Evolutionary conservation across 2,797 vertebrate species (phyloP).

Genomic region (Garrulus glandarius): DNA sequence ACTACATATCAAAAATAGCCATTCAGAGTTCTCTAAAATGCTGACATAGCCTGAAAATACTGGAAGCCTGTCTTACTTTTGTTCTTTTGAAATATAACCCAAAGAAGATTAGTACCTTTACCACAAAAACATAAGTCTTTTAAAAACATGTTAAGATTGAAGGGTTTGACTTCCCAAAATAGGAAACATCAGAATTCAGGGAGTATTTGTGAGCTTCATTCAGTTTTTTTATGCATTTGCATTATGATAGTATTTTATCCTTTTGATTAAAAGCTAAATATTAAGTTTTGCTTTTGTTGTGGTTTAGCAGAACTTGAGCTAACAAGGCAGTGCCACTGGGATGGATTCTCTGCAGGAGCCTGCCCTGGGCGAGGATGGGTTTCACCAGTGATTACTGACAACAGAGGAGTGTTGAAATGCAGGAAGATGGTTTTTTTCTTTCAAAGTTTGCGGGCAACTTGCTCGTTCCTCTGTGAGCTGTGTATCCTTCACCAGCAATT

Average conservation of each 20-base stretch:
- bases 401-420: neutral
- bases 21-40: neutral
- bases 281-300: conserved; percentile 7
- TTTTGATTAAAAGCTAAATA: neutral
- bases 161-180: neutral
- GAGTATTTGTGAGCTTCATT: neutral
- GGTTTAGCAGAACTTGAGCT: conserved; percentile 29
- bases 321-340: neutral
- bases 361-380: neutral
- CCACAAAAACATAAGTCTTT: neutral
- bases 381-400: neutral
- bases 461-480: neutral
- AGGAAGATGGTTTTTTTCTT: neutral
- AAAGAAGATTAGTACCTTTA: neutral
- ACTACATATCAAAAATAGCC: neutral
- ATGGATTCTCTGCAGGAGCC: neutral
- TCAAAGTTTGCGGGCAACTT: neutral
- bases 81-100: neutral
- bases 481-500: conserved; percentile 10
- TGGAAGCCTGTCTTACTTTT: neutral
- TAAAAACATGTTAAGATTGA: neutral
- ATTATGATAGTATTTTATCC: neutral
- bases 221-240: neutral
- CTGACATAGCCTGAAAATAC: neutral
- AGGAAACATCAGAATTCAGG: neutral